Percentiles rank a stretch among this genome's conserved stretches.
Conservation (phyloP, 2,113 vertebrate genomes). For the Sisor rabdophorus region DNA sequence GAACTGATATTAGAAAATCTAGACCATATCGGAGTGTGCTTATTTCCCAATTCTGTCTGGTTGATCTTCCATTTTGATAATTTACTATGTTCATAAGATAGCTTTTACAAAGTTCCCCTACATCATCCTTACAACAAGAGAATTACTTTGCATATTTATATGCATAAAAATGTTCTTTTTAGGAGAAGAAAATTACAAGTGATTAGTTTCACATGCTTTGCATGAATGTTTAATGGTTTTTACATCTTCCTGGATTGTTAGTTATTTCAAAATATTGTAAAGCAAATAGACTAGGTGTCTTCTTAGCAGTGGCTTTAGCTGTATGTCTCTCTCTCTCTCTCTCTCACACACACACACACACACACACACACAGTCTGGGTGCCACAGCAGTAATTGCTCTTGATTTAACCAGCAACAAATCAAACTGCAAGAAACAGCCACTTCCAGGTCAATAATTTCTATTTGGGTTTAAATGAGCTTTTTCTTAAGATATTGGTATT, state of each 20-base stretch:
- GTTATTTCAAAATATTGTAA: constrained; percentile 8
- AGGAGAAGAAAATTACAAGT: background rate
- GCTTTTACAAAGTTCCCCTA: constrained; percentile 18
- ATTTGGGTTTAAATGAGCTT: constrained; percentile 57
- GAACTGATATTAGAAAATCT: constrained; percentile 24
- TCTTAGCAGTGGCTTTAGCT: constrained; percentile 22
- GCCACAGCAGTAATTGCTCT: constrained; percentile 56
- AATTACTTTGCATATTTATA: constrained; percentile 30
- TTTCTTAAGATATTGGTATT: constrained; percentile 57
- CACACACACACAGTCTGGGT: constrained; percentile 34
- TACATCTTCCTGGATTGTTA: constrained; percentile 2
- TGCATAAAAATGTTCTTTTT: constrained; percentile 33
- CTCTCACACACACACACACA: constrained; percentile 26
- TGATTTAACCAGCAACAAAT: constrained; percentile 56
- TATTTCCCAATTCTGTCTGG: constrained; percentile 21
- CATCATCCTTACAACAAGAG: constrained; percentile 19
- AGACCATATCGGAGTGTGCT: background rate
- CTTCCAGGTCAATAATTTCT: constrained; percentile 58
- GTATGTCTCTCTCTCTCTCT: constrained; percentile 16
- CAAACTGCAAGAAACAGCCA: constrained; percentile 52
- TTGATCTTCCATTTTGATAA: constrained; percentile 31
- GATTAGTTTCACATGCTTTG: background rate
- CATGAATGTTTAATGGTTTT: background rate
- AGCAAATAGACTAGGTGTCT: background rate
- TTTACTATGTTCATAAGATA: constrained; percentile 27